phyloP scores from a whole-genome alignment of 2,113 vertebrate species.

The Cyprinus carpio region DNA sequence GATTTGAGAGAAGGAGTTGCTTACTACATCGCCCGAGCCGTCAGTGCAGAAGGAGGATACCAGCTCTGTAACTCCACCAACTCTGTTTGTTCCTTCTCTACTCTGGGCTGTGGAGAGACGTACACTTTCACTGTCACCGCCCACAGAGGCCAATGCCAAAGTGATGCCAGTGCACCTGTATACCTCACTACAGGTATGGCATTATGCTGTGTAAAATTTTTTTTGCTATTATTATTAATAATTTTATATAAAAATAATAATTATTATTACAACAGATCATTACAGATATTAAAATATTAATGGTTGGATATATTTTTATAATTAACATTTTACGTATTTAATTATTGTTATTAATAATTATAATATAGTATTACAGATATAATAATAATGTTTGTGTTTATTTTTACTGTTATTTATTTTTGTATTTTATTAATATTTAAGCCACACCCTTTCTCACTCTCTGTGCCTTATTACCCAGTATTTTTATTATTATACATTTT shows the following conservation, averaged over 20 bases:
- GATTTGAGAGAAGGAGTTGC: slow-evolving; percentile 55
- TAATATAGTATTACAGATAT: neutral
- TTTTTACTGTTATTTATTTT: neutral
- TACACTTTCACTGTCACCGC: slow-evolving; percentile 69
- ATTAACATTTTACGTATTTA: neutral
- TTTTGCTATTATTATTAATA: no score
- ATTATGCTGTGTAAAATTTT: neutral
- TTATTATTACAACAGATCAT: neutral
- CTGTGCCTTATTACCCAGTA: neutral
- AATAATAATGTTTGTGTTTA: neutral
- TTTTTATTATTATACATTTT: neutral
- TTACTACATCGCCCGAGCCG: slow-evolving; percentile 57
- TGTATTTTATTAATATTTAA: neutral
- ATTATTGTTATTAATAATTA: neutral
- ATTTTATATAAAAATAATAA: no score
- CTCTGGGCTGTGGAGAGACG: slow-evolving; percentile 67
- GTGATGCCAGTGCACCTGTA: slow-evolving; percentile 55
- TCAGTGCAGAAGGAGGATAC: slow-evolving; percentile 36
- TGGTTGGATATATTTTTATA: neutral
- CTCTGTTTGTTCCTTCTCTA: slow-evolving; percentile 58
- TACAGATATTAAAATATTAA: neutral
- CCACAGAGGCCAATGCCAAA: slow-evolving; percentile 53
- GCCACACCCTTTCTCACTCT: neutral
- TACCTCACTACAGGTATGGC: slow-evolving; percentile 64
- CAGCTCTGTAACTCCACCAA: slow-evolving; percentile 56